A percentile compares a stretch with the other conserved stretches of the same genome.
Evolutionary conservation across 2,888 invertebrate genomes (phyloP).

Genomic region (Perizoma flavofasciatum): DNA sequence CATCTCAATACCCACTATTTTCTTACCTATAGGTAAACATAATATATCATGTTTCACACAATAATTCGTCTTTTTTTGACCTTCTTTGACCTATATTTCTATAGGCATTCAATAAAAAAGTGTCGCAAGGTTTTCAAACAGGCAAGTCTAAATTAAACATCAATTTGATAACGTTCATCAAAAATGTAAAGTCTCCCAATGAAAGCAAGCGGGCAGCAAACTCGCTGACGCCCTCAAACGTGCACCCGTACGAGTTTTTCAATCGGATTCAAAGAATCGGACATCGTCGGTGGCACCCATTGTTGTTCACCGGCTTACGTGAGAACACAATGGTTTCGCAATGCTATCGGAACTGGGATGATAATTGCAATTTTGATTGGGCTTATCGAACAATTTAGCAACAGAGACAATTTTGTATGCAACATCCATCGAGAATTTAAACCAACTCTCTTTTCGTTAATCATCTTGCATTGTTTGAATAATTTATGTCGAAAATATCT

Average conservation of each 20-base stretch:
- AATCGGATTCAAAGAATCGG: conserved; percentile 78
- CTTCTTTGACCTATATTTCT: too few relatives aligned
- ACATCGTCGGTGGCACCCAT: conserved; percentile 80
- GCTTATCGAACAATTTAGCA: conserved; percentile 44
- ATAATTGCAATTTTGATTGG: conserved; percentile 48
- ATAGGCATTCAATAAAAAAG: too few relatives aligned
- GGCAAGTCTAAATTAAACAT: too few relatives aligned
- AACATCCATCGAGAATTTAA: conserved; percentile 20
- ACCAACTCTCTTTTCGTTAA: background rate
- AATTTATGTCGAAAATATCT: too few relatives aligned
- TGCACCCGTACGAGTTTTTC: conserved; percentile 81
- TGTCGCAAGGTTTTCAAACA: too few relatives aligned
- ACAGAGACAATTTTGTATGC: conserved; percentile 22
- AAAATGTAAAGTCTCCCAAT: conserved; percentile 51
- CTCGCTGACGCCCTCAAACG: conserved; percentile 79
- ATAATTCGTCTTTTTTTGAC: too few relatives aligned
- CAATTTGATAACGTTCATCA: conserved; percentile 2
- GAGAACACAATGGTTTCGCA: conserved; percentile 80
- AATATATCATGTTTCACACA: too few relatives aligned
- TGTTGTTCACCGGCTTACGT: conserved; percentile 79
- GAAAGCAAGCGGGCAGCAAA: conserved; percentile 64
- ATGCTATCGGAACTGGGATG: conserved; percentile 60
- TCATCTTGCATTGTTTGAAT: background rate
- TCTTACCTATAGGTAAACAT: too few relatives aligned
- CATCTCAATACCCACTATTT: too few relatives aligned